These are phyloP conservation scores for Thaleichthys pacificus DNA, from an alignment of 2,797 vertebrate genomes.

Conservation along the genomic window DNA sequence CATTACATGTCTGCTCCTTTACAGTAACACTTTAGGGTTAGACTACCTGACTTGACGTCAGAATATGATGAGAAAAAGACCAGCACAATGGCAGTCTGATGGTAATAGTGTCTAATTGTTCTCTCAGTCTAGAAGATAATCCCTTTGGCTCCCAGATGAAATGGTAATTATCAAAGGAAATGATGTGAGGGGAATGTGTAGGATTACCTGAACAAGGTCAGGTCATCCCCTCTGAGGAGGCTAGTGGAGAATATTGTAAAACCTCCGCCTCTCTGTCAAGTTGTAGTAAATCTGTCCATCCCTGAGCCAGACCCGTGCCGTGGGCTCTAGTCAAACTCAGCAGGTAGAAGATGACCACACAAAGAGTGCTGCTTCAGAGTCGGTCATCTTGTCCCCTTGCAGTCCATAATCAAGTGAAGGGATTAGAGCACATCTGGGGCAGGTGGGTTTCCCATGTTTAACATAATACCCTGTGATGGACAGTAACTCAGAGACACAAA, in stretches of 20 bases:
- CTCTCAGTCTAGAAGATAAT: slow-evolving; percentile 60
- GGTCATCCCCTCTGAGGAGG: slow-evolving; percentile 11
- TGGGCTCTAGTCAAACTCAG: neutral
- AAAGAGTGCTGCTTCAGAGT: neutral
- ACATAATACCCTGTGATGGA: slow-evolving; percentile 28
- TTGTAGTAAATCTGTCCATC: neutral
- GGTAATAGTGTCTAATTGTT: slow-evolving; percentile 61
- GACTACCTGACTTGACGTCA: slow-evolving; percentile 12
- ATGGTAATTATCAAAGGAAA: slow-evolving; percentile 62
- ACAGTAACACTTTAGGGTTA: neutral
- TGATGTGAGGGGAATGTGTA: slow-evolving; percentile 40
- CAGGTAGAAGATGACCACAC: neutral
- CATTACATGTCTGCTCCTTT: neutral
- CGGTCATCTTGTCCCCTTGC: neutral
- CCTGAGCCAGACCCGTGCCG: neutral
- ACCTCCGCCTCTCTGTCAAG: neutral
- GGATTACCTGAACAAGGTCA: slow-evolving; percentile 52
- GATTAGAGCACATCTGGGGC: slow-evolving; percentile 23
- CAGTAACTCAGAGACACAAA: slow-evolving; percentile 33
- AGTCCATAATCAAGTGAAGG: slow-evolving; percentile 35
- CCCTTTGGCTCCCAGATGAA: slow-evolving; percentile 53
- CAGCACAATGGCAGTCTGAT: slow-evolving; percentile 50
- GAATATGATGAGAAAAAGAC: neutral
- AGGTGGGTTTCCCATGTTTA: slow-evolving; percentile 13
- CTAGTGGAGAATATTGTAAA: neutral